Evolutionary conservation across 2,113 vertebrate species (phyloP).

Genomic region (Triplophysa rosa): DNA sequence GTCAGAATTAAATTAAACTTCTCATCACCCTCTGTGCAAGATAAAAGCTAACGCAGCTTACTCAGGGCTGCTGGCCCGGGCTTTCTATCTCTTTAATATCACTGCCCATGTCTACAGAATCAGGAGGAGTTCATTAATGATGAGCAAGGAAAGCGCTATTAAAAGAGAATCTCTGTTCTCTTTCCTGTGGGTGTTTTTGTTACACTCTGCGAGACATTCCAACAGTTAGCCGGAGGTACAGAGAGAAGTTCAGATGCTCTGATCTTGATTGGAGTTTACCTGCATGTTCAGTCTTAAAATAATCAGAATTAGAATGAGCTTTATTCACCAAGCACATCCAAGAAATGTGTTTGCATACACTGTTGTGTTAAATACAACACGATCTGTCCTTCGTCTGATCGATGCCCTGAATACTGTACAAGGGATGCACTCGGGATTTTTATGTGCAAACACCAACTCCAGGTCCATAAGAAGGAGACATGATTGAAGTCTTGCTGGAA

Average conservation of each 20-base stretch:
- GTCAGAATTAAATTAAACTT: constrained; percentile 6
- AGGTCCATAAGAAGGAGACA: too few species aligned
- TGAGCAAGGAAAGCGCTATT: not conserved
- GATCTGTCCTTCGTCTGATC: too few species aligned
- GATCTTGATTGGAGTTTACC: too few species aligned
- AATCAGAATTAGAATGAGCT: too few species aligned
- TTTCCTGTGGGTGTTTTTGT: not conserved
- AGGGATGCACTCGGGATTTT: too few species aligned
- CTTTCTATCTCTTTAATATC: constrained; percentile 17
- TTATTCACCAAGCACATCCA: too few species aligned
- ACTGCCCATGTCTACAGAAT: not conserved
- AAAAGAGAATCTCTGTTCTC: not conserved
- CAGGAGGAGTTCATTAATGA: not conserved
- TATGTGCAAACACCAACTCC: too few species aligned
- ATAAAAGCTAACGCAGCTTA: not conserved
- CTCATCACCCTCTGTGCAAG: not conserved
- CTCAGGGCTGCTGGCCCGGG: not conserved
- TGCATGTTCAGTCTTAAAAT: too few species aligned
- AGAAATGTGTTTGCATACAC: too few species aligned
- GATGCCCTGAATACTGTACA: too few species aligned
- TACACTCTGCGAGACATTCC: not conserved
- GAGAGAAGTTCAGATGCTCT: not conserved
- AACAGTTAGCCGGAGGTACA: not conserved
- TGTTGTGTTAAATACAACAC: too few species aligned
- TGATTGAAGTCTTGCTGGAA: too few species aligned